Percentiles rank a stretch among this genome's conserved stretches.
Evolutionary conservation across 2,113 vertebrate genomes (phyloP).

Genomic region (Phyllostomus hastatus): DNA sequence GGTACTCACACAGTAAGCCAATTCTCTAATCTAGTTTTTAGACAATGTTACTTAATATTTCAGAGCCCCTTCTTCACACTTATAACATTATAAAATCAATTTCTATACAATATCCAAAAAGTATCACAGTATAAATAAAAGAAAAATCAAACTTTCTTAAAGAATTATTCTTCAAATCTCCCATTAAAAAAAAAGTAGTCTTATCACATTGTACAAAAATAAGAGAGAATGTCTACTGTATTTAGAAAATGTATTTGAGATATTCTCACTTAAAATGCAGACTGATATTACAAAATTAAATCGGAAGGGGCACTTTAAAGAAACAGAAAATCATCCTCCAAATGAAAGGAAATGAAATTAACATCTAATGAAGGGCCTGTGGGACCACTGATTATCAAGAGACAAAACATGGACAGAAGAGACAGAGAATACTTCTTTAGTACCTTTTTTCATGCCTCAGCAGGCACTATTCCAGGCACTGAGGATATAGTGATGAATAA

Average conservation of each 20-base stretch:
- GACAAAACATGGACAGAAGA: not conserved
- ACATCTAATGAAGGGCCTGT: not conserved
- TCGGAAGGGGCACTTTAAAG: not conserved
- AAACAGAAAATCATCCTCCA: not conserved
- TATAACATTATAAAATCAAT: not conserved
- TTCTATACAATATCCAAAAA: not conserved
- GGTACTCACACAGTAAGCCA: not conserved
- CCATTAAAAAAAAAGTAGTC: not conserved
- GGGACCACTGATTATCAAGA: not conserved
- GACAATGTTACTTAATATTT: not conserved
- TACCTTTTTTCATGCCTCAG: not conserved
- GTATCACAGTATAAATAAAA: not conserved
- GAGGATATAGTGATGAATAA: not conserved
- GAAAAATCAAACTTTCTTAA: not conserved
- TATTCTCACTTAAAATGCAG: not conserved
- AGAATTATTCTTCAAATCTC: not conserved
- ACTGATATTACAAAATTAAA: not conserved
- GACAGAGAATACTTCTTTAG: not conserved
- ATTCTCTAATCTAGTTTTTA: not conserved
- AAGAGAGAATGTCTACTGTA: not conserved
- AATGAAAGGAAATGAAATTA: conserved; percentile 4
- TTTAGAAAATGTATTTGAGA: not conserved
- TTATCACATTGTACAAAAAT: not conserved
- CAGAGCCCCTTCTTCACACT: not conserved
- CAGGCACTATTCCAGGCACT: not conserved